phyloP scores from a whole-genome alignment of 2,113 vertebrate species.

The Canis aureus region DNA sequence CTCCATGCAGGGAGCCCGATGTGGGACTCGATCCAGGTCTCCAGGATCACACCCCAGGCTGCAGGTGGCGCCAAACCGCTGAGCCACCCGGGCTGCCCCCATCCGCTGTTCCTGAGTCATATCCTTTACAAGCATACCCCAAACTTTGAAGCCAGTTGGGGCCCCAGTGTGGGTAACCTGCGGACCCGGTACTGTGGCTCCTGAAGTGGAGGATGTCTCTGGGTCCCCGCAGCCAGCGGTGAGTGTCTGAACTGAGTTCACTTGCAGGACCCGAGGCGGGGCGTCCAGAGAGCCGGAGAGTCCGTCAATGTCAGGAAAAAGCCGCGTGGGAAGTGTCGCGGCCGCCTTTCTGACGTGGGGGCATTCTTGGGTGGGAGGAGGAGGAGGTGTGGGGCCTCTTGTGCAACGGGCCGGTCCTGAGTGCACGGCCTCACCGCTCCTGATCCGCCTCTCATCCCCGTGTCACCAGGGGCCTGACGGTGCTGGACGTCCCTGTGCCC shows the following conservation, averaged over 20 bases:
- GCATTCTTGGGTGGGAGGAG: not conserved
- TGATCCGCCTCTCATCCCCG: not conserved
- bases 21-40: too few species aligned
- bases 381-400: not conserved
- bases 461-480: not conserved
- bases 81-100: too few species aligned
- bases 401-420: not conserved
- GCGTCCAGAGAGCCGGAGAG: not conserved
- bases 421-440: not conserved
- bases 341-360: not conserved
- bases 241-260: not conserved
- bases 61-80: too few species aligned
- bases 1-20: too few species aligned
- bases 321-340: fast-evolving
- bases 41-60: too few species aligned
- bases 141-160: not conserved
- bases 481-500: not conserved
- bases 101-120: not conserved
- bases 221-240: not conserved
- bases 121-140: not conserved
- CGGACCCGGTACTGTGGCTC: not conserved
- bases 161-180: not conserved
- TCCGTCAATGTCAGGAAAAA: not conserved
- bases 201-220: not conserved
- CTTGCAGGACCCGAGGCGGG: not conserved